phyloP scores from a whole-genome alignment of 2,113 vertebrate species.

The Myocastor coypus region DNA sequence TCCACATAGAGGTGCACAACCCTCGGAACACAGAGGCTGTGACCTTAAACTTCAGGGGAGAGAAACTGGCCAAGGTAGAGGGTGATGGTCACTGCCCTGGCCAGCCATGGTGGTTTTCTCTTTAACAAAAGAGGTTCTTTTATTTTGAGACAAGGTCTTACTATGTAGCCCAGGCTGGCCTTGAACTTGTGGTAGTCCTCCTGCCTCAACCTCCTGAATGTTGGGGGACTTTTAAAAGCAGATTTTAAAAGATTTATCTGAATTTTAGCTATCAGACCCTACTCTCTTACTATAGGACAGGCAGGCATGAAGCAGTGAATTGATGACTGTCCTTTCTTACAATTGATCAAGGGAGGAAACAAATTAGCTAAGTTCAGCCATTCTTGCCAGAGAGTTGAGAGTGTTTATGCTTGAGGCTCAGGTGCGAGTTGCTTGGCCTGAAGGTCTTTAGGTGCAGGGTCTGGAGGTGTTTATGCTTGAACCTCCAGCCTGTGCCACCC shows the following conservation, averaged over 20 bases:
- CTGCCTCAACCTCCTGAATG: neutral
- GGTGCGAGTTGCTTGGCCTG: no score
- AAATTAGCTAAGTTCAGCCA: neutral
- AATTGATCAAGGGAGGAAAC: neutral
- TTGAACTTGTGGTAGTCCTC: neutral
- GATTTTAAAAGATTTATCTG: neutral
- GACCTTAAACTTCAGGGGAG: conserved; percentile 97
- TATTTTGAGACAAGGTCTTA: neutral
- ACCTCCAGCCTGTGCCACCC: neutral
- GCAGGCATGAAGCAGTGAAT: neutral
- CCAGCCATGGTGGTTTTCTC: neutral
- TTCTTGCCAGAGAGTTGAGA: neutral
- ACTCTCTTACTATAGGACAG: neutral
- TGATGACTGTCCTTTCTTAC: neutral
- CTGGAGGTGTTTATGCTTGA: neutral
- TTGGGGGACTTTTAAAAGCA: neutral
- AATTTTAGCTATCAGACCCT: neutral
- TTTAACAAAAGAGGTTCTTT: neutral
- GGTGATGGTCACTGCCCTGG: accelerated
- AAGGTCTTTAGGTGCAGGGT: no score
- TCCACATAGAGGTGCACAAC: conserved; percentile 98
- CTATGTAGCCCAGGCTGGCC: neutral
- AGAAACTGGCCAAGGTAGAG: conserved; percentile 97
- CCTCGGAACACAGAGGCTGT: conserved; percentile 98
- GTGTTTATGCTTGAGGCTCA: neutral